phyloP scores from a whole-genome alignment of 2,888 invertebrate species.

The Andrena camellia region DNA sequence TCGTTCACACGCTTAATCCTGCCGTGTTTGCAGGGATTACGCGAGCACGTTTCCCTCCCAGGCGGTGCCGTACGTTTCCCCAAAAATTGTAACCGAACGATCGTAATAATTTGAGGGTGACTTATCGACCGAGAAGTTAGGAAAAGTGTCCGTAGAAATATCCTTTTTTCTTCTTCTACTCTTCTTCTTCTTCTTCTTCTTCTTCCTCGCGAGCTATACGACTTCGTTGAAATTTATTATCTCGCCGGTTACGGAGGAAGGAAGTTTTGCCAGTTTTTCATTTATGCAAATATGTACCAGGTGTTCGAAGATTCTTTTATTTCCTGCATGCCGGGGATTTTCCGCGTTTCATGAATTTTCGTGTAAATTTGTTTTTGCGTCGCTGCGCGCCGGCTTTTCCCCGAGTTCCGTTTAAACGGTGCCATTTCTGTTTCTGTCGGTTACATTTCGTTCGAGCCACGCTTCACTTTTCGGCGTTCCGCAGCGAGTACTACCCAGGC shows the following conservation, averaged over 20 bases:
- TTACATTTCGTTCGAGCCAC: constrained; percentile 15
- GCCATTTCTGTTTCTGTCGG: constrained; percentile 20
- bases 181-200: background rate
- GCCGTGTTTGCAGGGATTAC: background rate
- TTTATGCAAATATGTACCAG: constrained; percentile 59
- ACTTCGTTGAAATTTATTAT: constrained; percentile 53
- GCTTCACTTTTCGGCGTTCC: background rate
- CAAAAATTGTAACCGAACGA: background rate
- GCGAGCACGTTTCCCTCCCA: background rate
- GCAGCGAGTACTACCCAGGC: constrained; percentile 19
- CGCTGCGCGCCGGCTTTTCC: constrained; percentile 26
- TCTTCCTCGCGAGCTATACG: constrained; percentile 11
- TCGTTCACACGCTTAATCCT: background rate
- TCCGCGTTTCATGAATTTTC: constrained; percentile 49
- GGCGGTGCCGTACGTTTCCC: background rate
- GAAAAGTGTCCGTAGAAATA: constrained; percentile 10
- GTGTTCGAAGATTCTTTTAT: constrained; percentile 60
- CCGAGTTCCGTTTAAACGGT: constrained; percentile 35
- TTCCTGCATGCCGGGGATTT: constrained; percentile 50
- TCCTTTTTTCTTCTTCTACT: background rate
- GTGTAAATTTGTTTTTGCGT: constrained; percentile 49
- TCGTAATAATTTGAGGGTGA: constrained; percentile 11
- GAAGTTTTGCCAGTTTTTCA: constrained; percentile 53
- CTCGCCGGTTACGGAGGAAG: constrained; percentile 28
- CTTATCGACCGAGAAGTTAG: constrained; percentile 20